These are phyloP conservation scores for Festucalex cinctus DNA, from an alignment of 2,113 vertebrate genomes.

Conservation along the genomic window DNA sequence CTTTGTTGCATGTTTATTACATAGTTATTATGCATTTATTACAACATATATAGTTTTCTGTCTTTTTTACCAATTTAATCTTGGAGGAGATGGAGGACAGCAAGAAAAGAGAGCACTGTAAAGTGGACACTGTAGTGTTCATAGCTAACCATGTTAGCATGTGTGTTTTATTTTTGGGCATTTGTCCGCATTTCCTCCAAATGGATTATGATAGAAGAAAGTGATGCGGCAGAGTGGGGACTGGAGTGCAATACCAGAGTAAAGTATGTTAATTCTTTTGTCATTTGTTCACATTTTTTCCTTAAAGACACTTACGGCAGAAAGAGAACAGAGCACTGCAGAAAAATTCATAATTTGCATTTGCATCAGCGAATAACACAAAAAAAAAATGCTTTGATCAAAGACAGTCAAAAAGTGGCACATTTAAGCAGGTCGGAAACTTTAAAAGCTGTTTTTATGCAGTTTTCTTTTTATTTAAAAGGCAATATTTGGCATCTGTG, in stretches of 20 bases:
- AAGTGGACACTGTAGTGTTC: not conserved
- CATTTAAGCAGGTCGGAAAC: slow-evolving; percentile 81
- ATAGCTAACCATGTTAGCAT: not conserved
- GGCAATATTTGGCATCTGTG: slow-evolving; percentile 90
- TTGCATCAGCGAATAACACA: not conserved
- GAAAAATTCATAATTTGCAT: not conserved
- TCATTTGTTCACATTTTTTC: not conserved
- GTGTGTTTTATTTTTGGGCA: not conserved
- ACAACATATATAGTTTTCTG: not conserved
- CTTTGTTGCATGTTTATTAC: slow-evolving; percentile 1
- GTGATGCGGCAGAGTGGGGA: no score
- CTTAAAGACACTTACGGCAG: not conserved
- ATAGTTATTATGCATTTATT: no score
- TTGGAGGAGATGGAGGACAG: not conserved
- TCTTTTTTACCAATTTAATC: not conserved
- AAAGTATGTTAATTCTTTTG: not conserved
- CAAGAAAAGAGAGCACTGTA: not conserved
- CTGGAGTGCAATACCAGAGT: no score
- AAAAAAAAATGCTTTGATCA: slow-evolving; percentile 71
- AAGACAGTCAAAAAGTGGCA: slow-evolving; percentile 60
- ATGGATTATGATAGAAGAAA: no score
- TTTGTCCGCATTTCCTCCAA: not conserved
- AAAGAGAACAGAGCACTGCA: not conserved
- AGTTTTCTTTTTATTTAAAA: slow-evolving; percentile 75
- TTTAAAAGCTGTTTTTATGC: slow-evolving; percentile 86